These are phyloP conservation scores for Acomys russatus DNA, from an alignment of 2,797 vertebrate genomes.

Conservation along the genomic window DNA sequence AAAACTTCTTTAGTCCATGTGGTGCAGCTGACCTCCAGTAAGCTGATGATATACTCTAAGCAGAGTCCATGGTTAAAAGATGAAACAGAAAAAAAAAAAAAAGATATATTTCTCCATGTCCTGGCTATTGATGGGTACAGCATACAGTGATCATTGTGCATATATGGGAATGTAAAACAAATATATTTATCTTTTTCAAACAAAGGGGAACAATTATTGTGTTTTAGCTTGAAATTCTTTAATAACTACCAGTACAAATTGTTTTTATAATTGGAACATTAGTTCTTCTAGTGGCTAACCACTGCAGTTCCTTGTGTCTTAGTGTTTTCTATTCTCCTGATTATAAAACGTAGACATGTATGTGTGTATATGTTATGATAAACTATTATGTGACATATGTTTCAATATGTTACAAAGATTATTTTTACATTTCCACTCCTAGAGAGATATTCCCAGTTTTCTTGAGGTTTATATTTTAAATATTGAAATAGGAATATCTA, in stretches of 20 bases:
- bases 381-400: background rate
- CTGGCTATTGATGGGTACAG: background rate
- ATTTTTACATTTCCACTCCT: background rate
- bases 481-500: constrained; percentile 26
- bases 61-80: background rate
- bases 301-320: background rate
- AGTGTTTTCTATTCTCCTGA: background rate
- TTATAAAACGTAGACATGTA: background rate
- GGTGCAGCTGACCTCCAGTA: background rate
- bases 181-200: constrained; percentile 24
- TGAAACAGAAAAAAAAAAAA: too few species aligned
- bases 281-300: background rate
- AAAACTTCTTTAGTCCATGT: background rate
- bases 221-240: constrained; percentile 20
- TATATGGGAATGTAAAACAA: background rate
- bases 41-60: background rate
- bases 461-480: background rate
- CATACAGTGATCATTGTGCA: background rate
- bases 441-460: background rate
- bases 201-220: constrained; percentile 18
- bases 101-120: background rate
- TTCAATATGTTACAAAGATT: background rate
- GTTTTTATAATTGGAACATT: constrained; percentile 20
- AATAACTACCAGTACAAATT: constrained; percentile 15
- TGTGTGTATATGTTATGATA: background rate